phyloP scores from a whole-genome alignment of 2,888 invertebrate species.

The Cepaea hortensis region DNA sequence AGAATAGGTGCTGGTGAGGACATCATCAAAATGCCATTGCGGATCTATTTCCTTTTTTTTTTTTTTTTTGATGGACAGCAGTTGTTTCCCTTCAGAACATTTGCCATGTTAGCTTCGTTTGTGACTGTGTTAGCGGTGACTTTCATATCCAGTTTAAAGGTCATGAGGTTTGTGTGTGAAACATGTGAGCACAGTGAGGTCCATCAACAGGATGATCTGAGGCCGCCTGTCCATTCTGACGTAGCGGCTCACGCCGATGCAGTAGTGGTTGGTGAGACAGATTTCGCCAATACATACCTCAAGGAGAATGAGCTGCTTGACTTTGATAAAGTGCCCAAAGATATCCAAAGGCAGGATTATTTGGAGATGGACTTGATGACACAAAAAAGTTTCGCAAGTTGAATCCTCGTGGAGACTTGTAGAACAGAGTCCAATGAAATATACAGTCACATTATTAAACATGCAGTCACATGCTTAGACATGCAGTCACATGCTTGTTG shows the following conservation, averaged over 20 bases:
- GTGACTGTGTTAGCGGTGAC: slow-evolving; percentile 57
- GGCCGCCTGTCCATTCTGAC: not conserved
- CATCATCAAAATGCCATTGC: slow-evolving; percentile 86
- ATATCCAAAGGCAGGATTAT: not conserved
- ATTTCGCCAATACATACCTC: not conserved
- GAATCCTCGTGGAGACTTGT: not conserved
- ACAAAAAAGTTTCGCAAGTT: not conserved
- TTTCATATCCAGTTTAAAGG: slow-evolving; percentile 14
- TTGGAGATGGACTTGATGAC: not conserved
- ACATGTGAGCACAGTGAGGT: not conserved
- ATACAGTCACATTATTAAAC: no score
- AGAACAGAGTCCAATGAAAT: no score
- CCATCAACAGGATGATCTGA: not conserved
- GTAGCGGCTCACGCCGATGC: not conserved
- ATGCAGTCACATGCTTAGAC: no score
- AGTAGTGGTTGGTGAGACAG: not conserved
- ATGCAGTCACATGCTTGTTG: no score
- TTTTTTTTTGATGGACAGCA: slow-evolving; percentile 79
- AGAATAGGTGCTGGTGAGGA: slow-evolving; percentile 86
- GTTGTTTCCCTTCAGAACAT: slow-evolving; percentile 94
- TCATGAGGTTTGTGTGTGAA: not conserved
- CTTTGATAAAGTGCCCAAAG: not conserved
- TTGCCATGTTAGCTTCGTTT: slow-evolving; percentile 90
- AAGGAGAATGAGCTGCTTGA: not conserved
- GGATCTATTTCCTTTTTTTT: slow-evolving; percentile 88